Evolutionary conservation across 2,888 invertebrate genomes (phyloP).

Genomic region (Ormyrus pomaceus): DNA sequence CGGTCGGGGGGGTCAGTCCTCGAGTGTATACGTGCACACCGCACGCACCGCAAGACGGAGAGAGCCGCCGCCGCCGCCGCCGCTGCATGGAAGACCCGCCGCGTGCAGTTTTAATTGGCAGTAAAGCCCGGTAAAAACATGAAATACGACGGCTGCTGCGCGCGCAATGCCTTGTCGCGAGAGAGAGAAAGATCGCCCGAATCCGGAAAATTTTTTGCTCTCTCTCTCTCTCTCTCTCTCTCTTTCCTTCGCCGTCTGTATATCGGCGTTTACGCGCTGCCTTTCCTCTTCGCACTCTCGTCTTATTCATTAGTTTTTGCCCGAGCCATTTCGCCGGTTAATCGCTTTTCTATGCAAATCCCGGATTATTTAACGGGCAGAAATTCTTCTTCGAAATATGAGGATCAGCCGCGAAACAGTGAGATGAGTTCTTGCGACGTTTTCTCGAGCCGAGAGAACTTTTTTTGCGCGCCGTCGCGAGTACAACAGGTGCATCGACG

Average conservation of each 20-base stretch:
- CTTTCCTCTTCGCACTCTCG: conserved; percentile 21
- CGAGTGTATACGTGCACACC: neutral
- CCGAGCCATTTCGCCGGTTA: neutral
- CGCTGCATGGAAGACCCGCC: conserved; percentile 21
- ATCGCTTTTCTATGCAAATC: no score
- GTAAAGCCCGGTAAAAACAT: conserved; percentile 70
- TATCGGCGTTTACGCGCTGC: neutral
- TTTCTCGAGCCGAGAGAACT: neutral
- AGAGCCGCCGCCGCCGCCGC: conserved; percentile 54
- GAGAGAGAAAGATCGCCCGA: neutral
- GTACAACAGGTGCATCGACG: conserved; percentile 15
- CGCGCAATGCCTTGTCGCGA: neutral
- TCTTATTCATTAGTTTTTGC: conserved; percentile 22
- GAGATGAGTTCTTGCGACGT: no score
- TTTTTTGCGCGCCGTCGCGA: neutral
- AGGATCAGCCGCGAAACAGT: no score
- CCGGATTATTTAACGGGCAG: no score
- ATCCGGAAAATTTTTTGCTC: conserved; percentile 39
- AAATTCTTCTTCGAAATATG: no score
- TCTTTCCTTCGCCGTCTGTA: conserved; percentile 40
- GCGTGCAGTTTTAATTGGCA: conserved; percentile 67
- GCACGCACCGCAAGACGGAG: conserved; percentile 14
- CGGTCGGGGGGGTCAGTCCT: conserved; percentile 46
- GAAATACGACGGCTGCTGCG: conserved; percentile 64
- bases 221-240: conserved; percentile 47